Base-by-base conservation (phyloP, 2,113 vertebrate genomes). In the Aplodontia rufa region DNA sequence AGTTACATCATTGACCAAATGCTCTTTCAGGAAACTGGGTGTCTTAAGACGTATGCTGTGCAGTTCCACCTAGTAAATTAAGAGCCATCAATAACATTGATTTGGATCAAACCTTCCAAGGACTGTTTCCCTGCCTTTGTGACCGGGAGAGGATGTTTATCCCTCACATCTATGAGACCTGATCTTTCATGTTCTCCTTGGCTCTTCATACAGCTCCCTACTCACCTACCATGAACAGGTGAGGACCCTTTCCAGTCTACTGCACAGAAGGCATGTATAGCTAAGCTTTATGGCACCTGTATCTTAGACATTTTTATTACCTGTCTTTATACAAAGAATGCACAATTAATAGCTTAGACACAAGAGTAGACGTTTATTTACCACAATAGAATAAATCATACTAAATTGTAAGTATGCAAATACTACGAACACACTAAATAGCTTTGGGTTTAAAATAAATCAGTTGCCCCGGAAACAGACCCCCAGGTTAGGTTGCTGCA, bases 1-100 rank as follows among this genome's bases (percentile, higher is more conserved):
- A 49, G 16, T 58, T 87, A 90, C 69, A 58, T 71, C 45, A 74
- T 49, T 66, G 26, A 28, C 30, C 85, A 95, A 89, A 78, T 78
- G 55, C 37, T 93, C 37, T 68, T 35, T 60, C 40, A 28, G 19
- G 4, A 47, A 72, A 74, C 47, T 60, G 32, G 88, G 51, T 42
- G 28, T 19, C 64, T 84, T 69, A 74, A 58, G 47, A 76, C 53
- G 66, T 30, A 66, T 0, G 10, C 24, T 76, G 28, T 32, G 22
- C 3, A 60, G 5, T 24, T 90, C 17, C 35, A 69, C 16, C 79
- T 74, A 69, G 78, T 75, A 53, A 80, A 90, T 79, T 60, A 66
- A 87, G 40, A 76, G 58, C 28, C 16, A 37, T 89, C 72, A 24
- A 58, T 89, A 64, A 13, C n/a, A 84, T 35, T 58, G 85, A 93